Evolutionary conservation across 2,888 invertebrate genomes (phyloP), one percentile per base, ranked within the genome.

Genomic region (Parnassius orleans): DNA sequence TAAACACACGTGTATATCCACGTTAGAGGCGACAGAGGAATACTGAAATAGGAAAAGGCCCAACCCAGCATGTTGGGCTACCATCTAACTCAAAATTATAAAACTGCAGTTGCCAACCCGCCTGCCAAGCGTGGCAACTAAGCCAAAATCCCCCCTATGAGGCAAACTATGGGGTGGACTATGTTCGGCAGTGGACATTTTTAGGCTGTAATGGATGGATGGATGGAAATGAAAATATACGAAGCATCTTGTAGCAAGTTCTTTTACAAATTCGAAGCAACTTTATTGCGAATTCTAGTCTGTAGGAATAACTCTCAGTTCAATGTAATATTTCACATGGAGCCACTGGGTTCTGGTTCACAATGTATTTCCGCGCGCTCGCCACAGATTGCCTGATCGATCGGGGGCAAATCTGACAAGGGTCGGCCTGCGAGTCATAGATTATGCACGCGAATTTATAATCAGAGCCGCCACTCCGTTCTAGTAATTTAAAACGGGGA

Each of bases 361-460:
- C 54, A 43, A 48, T 54, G 59, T 60, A 54, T 60, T 59, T 10
- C 57, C 48, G 51, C 57, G 57, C 53, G 56, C 24, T 55, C 56
- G 61, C 61, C 57, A 33, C 61, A 62, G 61, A 57, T 62, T 57
- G 61, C 48, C 57, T 48, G 57, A 62, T 62, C 61, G 61, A 62
- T 62, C 61, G 61, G 24, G 57, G 47, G 43, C 58, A 24, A 24
- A 58, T 52, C 43, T 41, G 56, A 14, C 58, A n/a, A 15, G 51
- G 44, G 58, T 42, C 53, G 60, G 48, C n/a, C 57, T 44, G 57
- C 61, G 33, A 53, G 53, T 42, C 61, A 57, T 57, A 62, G 57
- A 62, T 62, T 57, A 57, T 62, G 61, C 53, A 53, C 43, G 57
- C 53, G 57, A 43, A 53, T 57, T 46, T 48, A 42, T 53, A 57